Evolutionary conservation across 64 coral and sea anemone species (phyloP), one percentile per base, ranked within the genome.

Genomic region (Montipora capricornis): DNA sequence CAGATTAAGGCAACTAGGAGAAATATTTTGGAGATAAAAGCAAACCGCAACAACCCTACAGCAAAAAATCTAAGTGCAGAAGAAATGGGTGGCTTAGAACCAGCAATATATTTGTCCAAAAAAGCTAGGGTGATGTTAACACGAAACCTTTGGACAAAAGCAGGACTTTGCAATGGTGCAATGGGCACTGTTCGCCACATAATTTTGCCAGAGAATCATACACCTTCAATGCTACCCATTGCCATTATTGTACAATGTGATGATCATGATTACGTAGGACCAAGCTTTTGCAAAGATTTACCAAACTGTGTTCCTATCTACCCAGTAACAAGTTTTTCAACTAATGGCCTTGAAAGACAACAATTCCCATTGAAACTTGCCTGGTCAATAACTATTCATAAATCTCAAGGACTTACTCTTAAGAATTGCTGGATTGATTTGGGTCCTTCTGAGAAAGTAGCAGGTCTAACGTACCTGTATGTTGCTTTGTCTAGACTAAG

Each of bases 51-150:
- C 47, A 74, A 75, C 68, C 8, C 74, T 50, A 49, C 29, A 76
- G 92, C 83, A 51, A 78, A 93, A 74, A 5, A 77, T 3, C 15
- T 88, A 4, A 88, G 75, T 88, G n/a, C 78, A 58, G 84, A 94
- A 74, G 85, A 94, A n/a, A 88, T 94, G 92, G 92, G 92, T 8
- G 85, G 92, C 3, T 58, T 88, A 80, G 61, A 94, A 82, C 85
- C 85, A 94, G 82, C 58, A 77, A n/a, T 89, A 52, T 73, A 77
- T 76, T 55, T 89, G 11, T 19, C 66, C 51, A 78, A 46, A 62
- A 75, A 57, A 74, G 87, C 73, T 75, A 58, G 76, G 57, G 74
- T 89, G 8, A 89, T 66, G 74, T 5, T 8, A 53, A 53, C 5
- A 53, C 51, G 0, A 6, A 53, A 5, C 5, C 8, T 5, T 53